Evolutionary conservation across 1,140 invertebrate genomes (phyloP).

Genomic region (Drosophila kepulauana): DNA sequence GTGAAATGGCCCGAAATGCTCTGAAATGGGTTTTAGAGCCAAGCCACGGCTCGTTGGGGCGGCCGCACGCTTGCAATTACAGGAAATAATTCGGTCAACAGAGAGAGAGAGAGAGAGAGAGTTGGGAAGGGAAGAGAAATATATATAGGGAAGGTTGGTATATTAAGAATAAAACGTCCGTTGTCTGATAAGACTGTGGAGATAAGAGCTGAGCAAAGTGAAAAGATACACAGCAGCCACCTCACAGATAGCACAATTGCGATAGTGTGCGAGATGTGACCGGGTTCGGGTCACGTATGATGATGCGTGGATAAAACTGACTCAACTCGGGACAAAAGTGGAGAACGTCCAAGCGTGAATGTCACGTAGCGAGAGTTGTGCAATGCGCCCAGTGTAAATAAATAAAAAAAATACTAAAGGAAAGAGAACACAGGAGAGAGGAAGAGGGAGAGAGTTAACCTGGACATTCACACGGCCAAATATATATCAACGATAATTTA

Average conservation of each 20-base stretch:
- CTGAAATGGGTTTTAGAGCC: slow-evolving; percentile 56
- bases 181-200: slow-evolving; percentile 60
- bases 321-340: slow-evolving; percentile 10
- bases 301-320: slow-evolving; percentile 30
- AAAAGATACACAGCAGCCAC: slow-evolving; percentile 66
- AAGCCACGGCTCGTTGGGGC: slow-evolving; percentile 50
- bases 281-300: slow-evolving; percentile 63
- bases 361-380: slow-evolving; percentile 69
- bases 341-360: slow-evolving; percentile 76
- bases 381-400: slow-evolving; percentile 72
- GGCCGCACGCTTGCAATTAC: slow-evolving; percentile 67
- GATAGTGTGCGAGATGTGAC: slow-evolving; percentile 46
- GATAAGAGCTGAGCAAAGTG: slow-evolving; percentile 63
- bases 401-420: slow-evolving; percentile 58
- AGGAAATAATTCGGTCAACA: slow-evolving; percentile 79
- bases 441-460: slow-evolving; percentile 6
- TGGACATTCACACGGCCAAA: slow-evolving; percentile 82
- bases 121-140: too few species aligned
- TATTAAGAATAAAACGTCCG: slow-evolving; percentile 63
- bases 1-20: slow-evolving; percentile 68
- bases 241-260: slow-evolving; percentile 38
- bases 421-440: neutral
- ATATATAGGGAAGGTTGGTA: slow-evolving; percentile 17
- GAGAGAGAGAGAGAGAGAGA: slow-evolving; percentile 5
- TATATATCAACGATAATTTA: slow-evolving; percentile 82